Evolutionary conservation across 2,113 vertebrate genomes (phyloP), one percentile per base, ranked within the genome.

Genomic region (Oxyura jamaicensis): DNA sequence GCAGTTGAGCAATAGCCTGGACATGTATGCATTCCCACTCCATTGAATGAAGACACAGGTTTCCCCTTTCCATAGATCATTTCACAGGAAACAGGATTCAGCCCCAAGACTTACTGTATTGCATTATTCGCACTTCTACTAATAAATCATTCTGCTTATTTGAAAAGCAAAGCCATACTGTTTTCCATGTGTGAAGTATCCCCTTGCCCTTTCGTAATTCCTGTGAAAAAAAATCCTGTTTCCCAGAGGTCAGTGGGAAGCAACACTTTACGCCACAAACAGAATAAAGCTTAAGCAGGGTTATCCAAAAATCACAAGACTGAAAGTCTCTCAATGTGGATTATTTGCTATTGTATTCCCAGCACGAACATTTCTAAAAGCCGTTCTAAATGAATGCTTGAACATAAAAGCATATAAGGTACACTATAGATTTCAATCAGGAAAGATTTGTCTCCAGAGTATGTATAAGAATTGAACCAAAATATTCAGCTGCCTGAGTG

Each of bases 141-240:
- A 91, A 93, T 90, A 96, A 93, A 95, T 96, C 93, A 95, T 86
- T 65, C 79, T 46, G 33, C 60, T 93, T 74, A 88, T 94, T 86
- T 84, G 80, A 88, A 91, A 94, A 95, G 69, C 66, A 90, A 83
- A 93, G 21, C 52, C 90, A 78, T 48, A 72, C 72, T 88, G 39
- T 63, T 96, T 94, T 86, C 94, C 85, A 72, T 77, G 39, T 91
- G 90, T 86, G 90, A 86, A 83, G 93, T 90, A 86, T 84, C 76
- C 62, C 52, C 69, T 86, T 16, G 15, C 73, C 65, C 46, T 86
- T 87, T 59, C 36, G 48, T 72, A 77, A 89, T 82, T 77, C 36
- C 76, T 86, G 56, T 86, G 56, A 63, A 39, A 71, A 90, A 50
- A 93, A 88, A 88, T 66, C 44, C 78, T 55, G 60, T 94, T 96